Conservation (phyloP, 2,113 vertebrate genomes). For the Trachemys scripta region DNA sequence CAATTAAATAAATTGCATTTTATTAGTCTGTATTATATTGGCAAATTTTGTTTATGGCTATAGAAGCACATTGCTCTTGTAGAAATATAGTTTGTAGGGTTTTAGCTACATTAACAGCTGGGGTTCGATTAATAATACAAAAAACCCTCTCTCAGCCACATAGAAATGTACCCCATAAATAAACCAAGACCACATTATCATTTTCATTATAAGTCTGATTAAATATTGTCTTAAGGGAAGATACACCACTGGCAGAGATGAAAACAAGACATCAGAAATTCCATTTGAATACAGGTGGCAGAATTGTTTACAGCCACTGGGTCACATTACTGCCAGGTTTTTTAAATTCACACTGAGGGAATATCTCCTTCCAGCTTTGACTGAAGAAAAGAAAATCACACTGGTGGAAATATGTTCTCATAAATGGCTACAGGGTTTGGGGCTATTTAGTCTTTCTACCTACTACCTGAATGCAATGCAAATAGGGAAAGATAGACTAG, state of each 20-base stretch:
- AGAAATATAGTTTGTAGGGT: background rate
- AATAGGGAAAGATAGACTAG: background rate
- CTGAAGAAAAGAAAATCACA: constrained; percentile 24
- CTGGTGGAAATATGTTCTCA: background rate
- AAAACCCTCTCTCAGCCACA: constrained; percentile 13
- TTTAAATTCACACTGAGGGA: constrained; percentile 51
- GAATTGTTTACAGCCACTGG: constrained; percentile 60
- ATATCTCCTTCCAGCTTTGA: constrained; percentile 56
- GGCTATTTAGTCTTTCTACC: background rate
- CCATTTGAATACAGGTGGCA: constrained; percentile 38
- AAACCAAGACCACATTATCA: constrained; percentile 62
- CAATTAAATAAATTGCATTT: background rate
- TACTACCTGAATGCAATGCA: background rate
- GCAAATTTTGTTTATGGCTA: background rate
- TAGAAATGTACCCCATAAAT: constrained; percentile 41
- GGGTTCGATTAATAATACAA: constrained; percentile 54
- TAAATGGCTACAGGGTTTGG: background rate
- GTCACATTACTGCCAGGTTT: constrained; percentile 19
- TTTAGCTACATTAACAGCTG: background rate
- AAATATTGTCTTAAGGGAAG: constrained; percentile 60
- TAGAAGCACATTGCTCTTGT: background rate
- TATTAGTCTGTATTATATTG: background rate
- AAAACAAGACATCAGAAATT: constrained; percentile 70
- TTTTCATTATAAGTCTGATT: constrained; percentile 68
- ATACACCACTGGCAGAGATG: constrained; percentile 43